Evolutionary conservation across 2,888 invertebrate species (phyloP).

Genomic region (Arenicola marina): DNA sequence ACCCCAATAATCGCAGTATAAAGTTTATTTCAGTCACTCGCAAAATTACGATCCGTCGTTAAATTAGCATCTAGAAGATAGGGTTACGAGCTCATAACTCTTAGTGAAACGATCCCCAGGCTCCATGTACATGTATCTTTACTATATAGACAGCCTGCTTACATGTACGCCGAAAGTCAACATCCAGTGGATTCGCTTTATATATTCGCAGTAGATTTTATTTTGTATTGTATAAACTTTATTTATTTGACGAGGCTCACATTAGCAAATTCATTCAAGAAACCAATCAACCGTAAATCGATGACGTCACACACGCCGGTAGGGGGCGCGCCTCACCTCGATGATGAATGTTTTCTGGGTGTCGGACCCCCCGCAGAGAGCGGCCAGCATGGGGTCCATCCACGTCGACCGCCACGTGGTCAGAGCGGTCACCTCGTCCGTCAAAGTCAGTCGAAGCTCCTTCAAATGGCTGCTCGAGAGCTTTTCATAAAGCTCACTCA

Average conservation of each 20-base stretch:
- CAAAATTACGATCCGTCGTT: too few relatives aligned
- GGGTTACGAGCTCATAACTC: too few relatives aligned
- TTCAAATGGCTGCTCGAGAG: slow-evolving; percentile 64
- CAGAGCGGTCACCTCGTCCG: slow-evolving; percentile 21
- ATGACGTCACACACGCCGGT: too few relatives aligned
- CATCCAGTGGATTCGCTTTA: neutral
- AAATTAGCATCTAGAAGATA: too few relatives aligned
- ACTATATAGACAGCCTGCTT: slow-evolving; percentile 49
- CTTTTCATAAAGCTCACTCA: slow-evolving; percentile 66
- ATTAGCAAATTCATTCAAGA: too few relatives aligned
- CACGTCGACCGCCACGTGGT: slow-evolving; percentile 67
- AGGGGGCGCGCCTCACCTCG: slow-evolving; percentile 39
- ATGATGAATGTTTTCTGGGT: slow-evolving; percentile 46
- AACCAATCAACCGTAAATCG: too few relatives aligned
- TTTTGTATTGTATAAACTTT: too few relatives aligned
- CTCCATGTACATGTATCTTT: too few relatives aligned
- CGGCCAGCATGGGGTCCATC: slow-evolving; percentile 61
- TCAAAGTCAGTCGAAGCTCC: slow-evolving; percentile 9
- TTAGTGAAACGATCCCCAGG: too few relatives aligned
- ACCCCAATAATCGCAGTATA: too few relatives aligned
- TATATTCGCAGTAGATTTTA: neutral
- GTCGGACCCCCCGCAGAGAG: slow-evolving; percentile 40
- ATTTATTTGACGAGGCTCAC: too few relatives aligned
- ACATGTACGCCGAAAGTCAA: slow-evolving; percentile 44
- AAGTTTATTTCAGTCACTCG: too few relatives aligned